Conservation (phyloP, 2,797 vertebrate species). For the Psittacula echo region DNA sequence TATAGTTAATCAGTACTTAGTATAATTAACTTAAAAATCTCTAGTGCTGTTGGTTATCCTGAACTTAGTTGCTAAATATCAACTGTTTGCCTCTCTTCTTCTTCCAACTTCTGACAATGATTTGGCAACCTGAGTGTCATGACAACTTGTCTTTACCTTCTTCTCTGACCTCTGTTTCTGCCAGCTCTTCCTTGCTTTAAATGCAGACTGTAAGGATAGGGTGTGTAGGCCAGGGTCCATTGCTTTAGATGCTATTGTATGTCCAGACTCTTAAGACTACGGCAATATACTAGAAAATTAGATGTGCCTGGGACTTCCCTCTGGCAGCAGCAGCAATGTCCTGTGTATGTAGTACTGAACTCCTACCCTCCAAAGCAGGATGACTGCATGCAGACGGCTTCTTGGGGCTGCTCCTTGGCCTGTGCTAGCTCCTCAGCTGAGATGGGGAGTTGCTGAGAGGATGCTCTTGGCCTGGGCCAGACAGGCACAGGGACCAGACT, state of each 20-base stretch:
- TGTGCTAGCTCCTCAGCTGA: neutral
- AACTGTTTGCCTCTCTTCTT: neutral
- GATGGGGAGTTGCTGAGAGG: neutral
- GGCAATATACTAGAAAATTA: neutral
- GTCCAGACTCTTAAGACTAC: neutral
- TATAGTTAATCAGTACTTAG: neutral
- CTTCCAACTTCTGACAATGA: neutral
- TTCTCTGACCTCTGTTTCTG: neutral
- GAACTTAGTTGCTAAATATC: neutral
- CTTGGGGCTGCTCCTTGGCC: neutral
- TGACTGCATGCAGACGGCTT: neutral
- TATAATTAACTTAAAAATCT: neutral
- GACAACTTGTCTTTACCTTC: neutral
- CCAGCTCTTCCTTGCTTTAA: neutral
- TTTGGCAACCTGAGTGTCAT: fast-evolving
- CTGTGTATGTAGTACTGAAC: neutral
- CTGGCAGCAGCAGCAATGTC: neutral
- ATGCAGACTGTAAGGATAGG: neutral
- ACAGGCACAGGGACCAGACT: neutral
- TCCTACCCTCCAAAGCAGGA: neutral
- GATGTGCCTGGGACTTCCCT: neutral
- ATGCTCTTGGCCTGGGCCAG: neutral
- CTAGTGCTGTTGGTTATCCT: neutral
- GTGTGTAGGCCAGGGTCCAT: neutral
- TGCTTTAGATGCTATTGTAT: neutral